A percentile compares a stretch with the other conserved stretches of the same genome.
Conservation (phyloP, 2,888 invertebrate species). For the Drosophila eohydei region DNA sequence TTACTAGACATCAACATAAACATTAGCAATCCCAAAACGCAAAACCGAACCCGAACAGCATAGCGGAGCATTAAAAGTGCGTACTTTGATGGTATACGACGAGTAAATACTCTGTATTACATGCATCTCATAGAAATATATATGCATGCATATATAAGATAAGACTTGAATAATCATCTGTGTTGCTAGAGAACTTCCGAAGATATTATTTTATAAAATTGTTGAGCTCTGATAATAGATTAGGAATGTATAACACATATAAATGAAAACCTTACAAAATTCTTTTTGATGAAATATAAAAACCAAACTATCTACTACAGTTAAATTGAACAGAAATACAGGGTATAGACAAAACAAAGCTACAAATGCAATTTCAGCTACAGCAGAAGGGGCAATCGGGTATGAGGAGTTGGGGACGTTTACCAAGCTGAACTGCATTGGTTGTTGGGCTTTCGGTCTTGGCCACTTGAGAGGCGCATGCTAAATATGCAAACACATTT, state of each 20-base stretch:
- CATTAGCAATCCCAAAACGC: slow-evolving; percentile 29
- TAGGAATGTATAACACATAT: not conserved
- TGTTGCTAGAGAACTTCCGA: too few relatives aligned
- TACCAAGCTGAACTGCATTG: slow-evolving; percentile 20
- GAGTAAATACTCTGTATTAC: not conserved
- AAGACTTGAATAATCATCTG: not conserved
- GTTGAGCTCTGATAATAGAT: not conserved
- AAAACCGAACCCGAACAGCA: not conserved
- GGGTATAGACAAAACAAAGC: not conserved
- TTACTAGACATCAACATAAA: slow-evolving; percentile 63
- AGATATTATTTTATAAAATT: not conserved
- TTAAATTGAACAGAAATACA: too few relatives aligned
- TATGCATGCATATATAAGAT: not conserved
- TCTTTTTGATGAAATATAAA: too few relatives aligned
- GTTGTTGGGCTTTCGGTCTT: slow-evolving; percentile 25
- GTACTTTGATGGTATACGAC: not conserved
- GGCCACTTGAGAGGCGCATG: slow-evolving; percentile 68
- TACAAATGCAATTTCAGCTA: slow-evolving; percentile 35
- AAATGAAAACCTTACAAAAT: not conserved
- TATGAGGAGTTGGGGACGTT: not conserved
- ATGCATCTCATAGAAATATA: not conserved
- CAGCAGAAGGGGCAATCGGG: too few relatives aligned
- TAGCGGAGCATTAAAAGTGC: not conserved
- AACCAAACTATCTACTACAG: too few relatives aligned
- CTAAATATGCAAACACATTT: slow-evolving; percentile 78